Evolutionary conservation across 2,113 vertebrate species (phyloP).

Genomic region (Empidonax alnorum): DNA sequence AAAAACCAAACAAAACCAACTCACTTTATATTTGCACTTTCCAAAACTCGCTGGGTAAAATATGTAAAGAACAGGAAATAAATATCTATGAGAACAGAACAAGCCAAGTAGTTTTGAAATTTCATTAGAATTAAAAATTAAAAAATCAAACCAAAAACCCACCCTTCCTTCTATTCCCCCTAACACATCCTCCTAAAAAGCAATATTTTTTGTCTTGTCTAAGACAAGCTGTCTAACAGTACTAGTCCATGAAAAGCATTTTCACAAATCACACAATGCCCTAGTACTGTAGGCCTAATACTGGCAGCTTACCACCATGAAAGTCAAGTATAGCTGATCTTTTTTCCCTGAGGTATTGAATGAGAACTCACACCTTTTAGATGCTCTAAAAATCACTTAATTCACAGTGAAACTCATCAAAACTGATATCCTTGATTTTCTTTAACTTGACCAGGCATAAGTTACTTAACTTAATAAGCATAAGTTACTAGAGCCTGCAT

Average conservation of each 20-base stretch:
- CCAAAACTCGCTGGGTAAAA: background rate
- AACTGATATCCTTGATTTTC: background rate
- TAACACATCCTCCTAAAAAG: background rate
- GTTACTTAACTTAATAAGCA: background rate
- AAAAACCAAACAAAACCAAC: background rate
- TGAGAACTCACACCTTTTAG: background rate
- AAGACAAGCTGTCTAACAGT: background rate
- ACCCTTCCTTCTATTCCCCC: rapidly evolving
- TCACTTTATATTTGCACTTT: background rate
- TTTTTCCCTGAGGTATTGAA: background rate
- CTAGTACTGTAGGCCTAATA: background rate
- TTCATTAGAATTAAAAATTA: background rate
- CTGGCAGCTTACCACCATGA: background rate
- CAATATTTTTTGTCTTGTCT: background rate
- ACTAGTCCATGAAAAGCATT: background rate
- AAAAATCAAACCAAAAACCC: background rate
- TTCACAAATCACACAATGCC: background rate
- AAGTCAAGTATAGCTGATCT: background rate
- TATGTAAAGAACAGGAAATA: background rate
- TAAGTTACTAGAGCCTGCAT: background rate
- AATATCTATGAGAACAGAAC: background rate
- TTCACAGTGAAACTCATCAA: background rate
- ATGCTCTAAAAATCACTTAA: background rate
- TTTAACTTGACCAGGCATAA: background rate
- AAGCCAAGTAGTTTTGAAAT: background rate